Conservation (phyloP, 1,140 invertebrate genomes). For the Lucilia sericata region DNA sequence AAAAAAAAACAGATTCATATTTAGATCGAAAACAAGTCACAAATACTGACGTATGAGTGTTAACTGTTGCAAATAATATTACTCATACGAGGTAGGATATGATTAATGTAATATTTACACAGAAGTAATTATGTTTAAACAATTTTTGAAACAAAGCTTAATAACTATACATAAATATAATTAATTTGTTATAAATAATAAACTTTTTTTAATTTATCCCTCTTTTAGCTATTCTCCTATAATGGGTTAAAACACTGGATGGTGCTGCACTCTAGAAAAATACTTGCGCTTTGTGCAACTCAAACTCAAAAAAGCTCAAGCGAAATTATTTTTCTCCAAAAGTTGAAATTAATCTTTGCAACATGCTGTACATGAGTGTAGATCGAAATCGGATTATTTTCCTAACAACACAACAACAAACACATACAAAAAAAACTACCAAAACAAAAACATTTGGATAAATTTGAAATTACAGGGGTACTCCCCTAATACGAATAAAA, state of each 20-base stretch:
- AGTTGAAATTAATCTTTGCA: background rate
- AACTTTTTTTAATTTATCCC: background rate
- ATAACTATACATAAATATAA: too few species aligned
- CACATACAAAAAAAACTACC: background rate
- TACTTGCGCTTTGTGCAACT: background rate
- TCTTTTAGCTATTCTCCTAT: background rate
- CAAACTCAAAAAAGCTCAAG: background rate
- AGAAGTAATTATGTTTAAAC: too few species aligned
- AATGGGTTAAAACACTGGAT: constrained; percentile 15
- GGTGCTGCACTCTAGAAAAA: background rate
- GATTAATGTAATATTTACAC: too few species aligned
- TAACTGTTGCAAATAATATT: too few species aligned
- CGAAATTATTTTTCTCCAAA: constrained; percentile 10
- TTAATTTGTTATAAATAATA: too few species aligned
- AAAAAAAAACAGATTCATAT: too few species aligned
- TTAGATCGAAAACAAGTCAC: too few species aligned
- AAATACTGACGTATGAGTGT: too few species aligned
- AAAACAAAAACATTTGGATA: background rate
- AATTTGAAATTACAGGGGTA: background rate
- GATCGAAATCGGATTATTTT: constrained; percentile 9
- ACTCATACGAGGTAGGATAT: too few species aligned
- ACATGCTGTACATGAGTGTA: constrained; percentile 28
- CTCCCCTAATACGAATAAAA: too few species aligned
- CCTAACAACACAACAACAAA: background rate
- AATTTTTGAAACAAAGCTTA: too few species aligned